phyloP scores from a whole-genome alignment of 1,140 invertebrate species.

The Cotesia chilonis region DNA sequence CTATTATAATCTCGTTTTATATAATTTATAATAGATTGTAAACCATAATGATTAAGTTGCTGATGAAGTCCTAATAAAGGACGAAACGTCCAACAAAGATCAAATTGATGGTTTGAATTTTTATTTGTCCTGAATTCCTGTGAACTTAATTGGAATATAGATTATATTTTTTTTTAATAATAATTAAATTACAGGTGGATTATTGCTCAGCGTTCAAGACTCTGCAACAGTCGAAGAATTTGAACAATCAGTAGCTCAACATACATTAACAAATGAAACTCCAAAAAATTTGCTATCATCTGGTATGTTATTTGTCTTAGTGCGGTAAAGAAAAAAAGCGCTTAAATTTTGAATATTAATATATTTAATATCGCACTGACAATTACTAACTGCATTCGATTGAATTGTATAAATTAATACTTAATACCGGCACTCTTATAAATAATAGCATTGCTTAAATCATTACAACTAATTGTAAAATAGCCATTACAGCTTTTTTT shows the following conservation, averaged over 20 bases:
- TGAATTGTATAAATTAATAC: slow-evolving; percentile 16
- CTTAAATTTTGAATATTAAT: slow-evolving; percentile 25
- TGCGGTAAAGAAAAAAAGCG: background rate
- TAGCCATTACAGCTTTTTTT: slow-evolving; percentile 25
- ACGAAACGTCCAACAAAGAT: too few species aligned
- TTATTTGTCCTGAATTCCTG: too few species aligned
- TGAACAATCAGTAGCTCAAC: slow-evolving; percentile 71
- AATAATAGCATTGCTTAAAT: background rate
- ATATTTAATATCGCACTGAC: too few species aligned
- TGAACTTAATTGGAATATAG: too few species aligned
- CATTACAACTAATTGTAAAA: background rate
- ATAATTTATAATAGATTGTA: too few species aligned
- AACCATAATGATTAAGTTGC: too few species aligned
- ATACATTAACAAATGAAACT: slow-evolving; percentile 66
- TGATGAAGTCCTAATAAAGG: too few species aligned
- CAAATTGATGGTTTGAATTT: too few species aligned
- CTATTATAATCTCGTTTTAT: too few species aligned
- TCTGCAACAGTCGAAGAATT: slow-evolving; percentile 80
- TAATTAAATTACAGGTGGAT: slow-evolving; percentile 65
- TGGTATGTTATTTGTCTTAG: slow-evolving; percentile 64
- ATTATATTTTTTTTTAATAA: slow-evolving; percentile 27
- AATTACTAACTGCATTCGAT: too few species aligned
- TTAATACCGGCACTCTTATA: background rate
- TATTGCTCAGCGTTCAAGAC: slow-evolving; percentile 83
- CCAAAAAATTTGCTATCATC: slow-evolving; percentile 76